These are phyloP conservation scores for Calcarius ornatus DNA, from an alignment of 2,113 vertebrate species.

Conservation along the genomic window DNA sequence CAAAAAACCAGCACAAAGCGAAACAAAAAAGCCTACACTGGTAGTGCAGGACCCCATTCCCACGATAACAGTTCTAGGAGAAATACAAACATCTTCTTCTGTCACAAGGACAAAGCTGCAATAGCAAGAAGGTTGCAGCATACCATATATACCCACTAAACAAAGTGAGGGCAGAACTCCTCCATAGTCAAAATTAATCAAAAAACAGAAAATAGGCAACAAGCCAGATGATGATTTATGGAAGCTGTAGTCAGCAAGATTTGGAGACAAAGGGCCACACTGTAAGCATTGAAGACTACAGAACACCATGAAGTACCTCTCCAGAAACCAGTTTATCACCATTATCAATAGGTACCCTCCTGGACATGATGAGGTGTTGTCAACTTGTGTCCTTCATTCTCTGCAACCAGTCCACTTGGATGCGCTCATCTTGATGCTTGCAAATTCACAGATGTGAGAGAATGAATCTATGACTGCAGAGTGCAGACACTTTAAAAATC, in stretches of 20 bases:
- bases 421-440: neutral
- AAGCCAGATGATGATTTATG: neutral
- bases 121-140: neutral
- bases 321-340: neutral
- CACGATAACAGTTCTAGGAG: neutral
- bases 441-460: neutral
- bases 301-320: neutral
- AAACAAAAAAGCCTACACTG: neutral
- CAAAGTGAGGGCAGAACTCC: neutral
- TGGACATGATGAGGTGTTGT: neutral
- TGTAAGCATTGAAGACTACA: neutral
- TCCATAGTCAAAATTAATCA: neutral
- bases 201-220: fast-evolving
- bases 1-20: neutral
- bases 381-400: neutral
- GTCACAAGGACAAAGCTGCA: neutral
- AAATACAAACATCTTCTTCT: neutral
- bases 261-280: neutral
- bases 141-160: neutral
- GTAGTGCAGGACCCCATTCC: neutral
- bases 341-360: neutral
- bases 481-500: neutral
- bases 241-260: neutral
- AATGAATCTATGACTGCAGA: neutral
- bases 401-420: neutral